Evolutionary conservation across 2,888 invertebrate species (phyloP).

Genomic region (Steinernema hermaphroditum): DNA sequence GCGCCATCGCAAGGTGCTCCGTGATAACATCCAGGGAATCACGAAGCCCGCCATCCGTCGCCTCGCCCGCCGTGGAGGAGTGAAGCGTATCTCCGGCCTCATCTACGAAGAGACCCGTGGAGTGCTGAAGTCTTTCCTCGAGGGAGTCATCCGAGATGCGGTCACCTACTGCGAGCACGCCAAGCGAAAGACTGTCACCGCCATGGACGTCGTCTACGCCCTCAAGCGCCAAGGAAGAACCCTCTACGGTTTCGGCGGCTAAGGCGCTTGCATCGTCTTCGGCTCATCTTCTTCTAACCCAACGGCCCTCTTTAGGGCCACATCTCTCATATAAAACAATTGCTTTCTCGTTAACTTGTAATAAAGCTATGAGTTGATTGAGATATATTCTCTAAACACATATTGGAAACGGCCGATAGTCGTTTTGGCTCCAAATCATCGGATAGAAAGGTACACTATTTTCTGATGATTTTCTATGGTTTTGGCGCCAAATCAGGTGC

Average conservation of each 20-base stretch:
- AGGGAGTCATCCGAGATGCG: slow-evolving; percentile 80
- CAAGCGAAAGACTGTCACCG: slow-evolving; percentile 82
- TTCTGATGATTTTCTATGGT: no score
- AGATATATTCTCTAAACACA: no score
- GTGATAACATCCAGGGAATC: slow-evolving; percentile 71
- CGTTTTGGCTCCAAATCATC: no score
- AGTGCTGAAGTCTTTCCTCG: slow-evolving; percentile 72
- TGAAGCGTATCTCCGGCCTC: slow-evolving; percentile 58
- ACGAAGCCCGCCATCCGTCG: slow-evolving; percentile 69
- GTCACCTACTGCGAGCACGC: slow-evolving; percentile 85
- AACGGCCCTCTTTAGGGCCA: slow-evolving; percentile 55
- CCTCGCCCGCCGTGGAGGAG: slow-evolving; percentile 69
- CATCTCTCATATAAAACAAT: slow-evolving; percentile 28
- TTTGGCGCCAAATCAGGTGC: no score
- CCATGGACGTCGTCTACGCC: slow-evolving; percentile 85
- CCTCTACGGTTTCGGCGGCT: slow-evolving; percentile 73
- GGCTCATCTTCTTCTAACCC: slow-evolving; percentile 37
- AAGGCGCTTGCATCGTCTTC: not conserved
- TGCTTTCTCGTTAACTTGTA: no score
- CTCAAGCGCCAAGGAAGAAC: slow-evolving; percentile 81
- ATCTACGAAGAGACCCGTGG: slow-evolving; percentile 56
- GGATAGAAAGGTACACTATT: no score
- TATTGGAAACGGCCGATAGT: no score
- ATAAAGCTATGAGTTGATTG: no score
- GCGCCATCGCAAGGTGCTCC: slow-evolving; percentile 78